Percentiles rank a stretch among this genome's conserved stretches.
Evolutionary conservation across 1,140 invertebrate genomes (phyloP).

Genomic region (Drosophila ogumai): DNA sequence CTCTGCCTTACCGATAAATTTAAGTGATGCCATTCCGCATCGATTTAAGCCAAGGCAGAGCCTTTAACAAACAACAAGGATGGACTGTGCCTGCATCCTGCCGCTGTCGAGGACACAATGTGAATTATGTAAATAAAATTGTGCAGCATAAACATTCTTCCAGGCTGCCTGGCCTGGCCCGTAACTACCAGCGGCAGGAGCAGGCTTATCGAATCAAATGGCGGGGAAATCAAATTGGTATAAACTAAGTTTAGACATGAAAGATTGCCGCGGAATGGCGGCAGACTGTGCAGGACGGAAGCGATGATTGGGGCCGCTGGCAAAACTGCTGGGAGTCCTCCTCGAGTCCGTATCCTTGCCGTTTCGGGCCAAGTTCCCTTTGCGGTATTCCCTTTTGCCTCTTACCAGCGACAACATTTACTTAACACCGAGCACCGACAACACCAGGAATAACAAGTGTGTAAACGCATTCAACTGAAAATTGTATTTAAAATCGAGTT

Average conservation of each 20-base stretch:
- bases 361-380: background rate
- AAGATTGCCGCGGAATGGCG: constrained; percentile 73
- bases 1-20: constrained; percentile 5
- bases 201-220: constrained; percentile 81
- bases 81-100: constrained; percentile 31
- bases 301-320: constrained; percentile 41
- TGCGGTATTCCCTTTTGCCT: constrained; percentile 54
- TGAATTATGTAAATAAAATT: constrained; percentile 84
- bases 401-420: constrained; percentile 80
- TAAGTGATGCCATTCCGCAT: constrained; percentile 17
- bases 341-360: constrained; percentile 13
- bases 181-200: constrained; percentile 40
- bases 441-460: constrained; percentile 60
- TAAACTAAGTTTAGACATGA: constrained; percentile 80
- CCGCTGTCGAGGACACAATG: constrained; percentile 59
- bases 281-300: constrained; percentile 54
- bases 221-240: constrained; percentile 73
- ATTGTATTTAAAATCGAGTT: constrained; percentile 78
- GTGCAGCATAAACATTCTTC: constrained; percentile 74
- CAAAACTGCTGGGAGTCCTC: constrained; percentile 11
- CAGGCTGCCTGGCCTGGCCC: constrained; percentile 13
- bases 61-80: constrained; percentile 15
- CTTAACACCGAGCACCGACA: constrained; percentile 70
- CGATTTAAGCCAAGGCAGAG: constrained; percentile 16
- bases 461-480: constrained; percentile 67